Conservation (phyloP, 1,140 invertebrate species). For the Leptopilina boulardi region DNA sequence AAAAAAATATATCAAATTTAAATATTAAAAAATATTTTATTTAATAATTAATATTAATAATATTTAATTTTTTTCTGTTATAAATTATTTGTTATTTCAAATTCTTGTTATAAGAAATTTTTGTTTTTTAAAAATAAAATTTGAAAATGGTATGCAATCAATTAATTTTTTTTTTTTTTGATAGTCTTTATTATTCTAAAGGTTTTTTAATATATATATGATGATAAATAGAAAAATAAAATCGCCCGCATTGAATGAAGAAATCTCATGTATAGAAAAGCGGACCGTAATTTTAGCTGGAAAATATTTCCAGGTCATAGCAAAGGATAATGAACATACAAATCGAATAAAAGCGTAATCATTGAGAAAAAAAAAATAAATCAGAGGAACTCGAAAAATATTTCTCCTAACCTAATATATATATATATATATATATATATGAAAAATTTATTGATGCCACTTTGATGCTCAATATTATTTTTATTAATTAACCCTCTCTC, state of each 20-base stretch:
- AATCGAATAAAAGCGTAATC: background rate
- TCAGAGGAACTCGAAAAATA: background rate
- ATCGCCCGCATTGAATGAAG: background rate
- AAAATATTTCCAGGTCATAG: background rate
- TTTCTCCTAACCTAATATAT: background rate
- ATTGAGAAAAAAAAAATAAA: background rate
- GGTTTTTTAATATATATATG: background rate
- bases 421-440: too few relatives aligned
- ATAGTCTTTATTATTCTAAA: background rate
- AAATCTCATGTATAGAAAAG: background rate
- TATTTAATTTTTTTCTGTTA: too few relatives aligned
- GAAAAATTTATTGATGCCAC: too few relatives aligned
- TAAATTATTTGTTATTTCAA: too few relatives aligned
- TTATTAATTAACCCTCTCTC: too few relatives aligned
- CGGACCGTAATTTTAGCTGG: background rate
- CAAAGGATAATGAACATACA: slow-evolving; percentile 9
- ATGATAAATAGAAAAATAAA: background rate
- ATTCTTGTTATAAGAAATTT: too few relatives aligned
- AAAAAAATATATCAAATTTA: too few relatives aligned
- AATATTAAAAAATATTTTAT: too few relatives aligned
- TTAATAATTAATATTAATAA: too few relatives aligned
- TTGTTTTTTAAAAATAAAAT: too few relatives aligned
- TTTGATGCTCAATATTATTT: too few relatives aligned
- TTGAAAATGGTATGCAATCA: background rate
- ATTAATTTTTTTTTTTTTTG: background rate